Evolutionary conservation across 1,140 invertebrate species (phyloP), one percentile per base, ranked within the genome.

Genomic region (Orchestia grillus): DNA sequence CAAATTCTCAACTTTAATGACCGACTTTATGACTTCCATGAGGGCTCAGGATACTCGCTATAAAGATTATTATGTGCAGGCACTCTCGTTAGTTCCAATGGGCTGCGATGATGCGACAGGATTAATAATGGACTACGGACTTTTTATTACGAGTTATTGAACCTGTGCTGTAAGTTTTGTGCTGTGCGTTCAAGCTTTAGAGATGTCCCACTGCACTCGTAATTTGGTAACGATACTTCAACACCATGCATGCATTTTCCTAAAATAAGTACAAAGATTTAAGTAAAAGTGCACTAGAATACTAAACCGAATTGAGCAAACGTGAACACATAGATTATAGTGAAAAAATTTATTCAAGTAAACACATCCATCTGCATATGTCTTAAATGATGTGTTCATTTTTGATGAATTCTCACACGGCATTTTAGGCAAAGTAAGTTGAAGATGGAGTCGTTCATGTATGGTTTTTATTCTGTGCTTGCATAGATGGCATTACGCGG

Each of bases 11-110:
- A 77, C 62, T 77, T 77, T 77, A 77, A 77, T 77, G 62, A 28
- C 62, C 62, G 62, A 77, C 62, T 77, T 77, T 77, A 77, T 77
- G 62, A 77, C 62, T 77, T 77, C 62, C 62, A 77, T 77, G 62
- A 77, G 62, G 62, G 62, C 62, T 77, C 62, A 77, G 62, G 62
- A 77, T 77, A 36, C 62, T 77, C 62, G 62, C 62, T 77, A 36
- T 77, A 77, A 77, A 77, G 62, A 77, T 77, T 77, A 77, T 77
- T 77, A 77, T 23, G 28, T 77, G 62, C 62, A 77, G 62, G 62
- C 62, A 77, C 62, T 19, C 15, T 77, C 62, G 36, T 77, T 77
- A 77, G 11, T 15, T 77, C 62, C 62, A 23, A 23, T 36, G 62
- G 36, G 62, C 62, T 77, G 62, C 62, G 28, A 28, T 28, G 62